These are phyloP conservation scores for Meteorus colon DNA, from an alignment of 2,888 invertebrate species.

Conservation along the genomic window DNA sequence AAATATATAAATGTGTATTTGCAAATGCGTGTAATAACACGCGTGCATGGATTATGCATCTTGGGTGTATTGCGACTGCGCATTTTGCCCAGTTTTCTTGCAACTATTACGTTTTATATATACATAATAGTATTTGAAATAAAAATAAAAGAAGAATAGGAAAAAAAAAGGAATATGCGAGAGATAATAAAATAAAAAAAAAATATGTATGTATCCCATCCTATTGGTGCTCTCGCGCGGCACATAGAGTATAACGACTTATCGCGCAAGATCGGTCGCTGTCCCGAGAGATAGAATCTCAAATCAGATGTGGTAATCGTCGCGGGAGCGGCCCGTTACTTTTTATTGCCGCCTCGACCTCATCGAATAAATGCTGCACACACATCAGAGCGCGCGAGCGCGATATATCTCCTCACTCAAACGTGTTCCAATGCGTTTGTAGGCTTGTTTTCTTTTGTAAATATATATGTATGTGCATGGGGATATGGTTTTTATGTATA, in stretches of 20 bases:
- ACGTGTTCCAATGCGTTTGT: background rate
- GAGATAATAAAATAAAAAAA: conserved; percentile 13
- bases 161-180: background rate
- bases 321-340: conserved; percentile 57
- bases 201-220: conserved; percentile 38
- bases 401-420: conserved; percentile 17
- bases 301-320: conserved; percentile 59
- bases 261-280: conserved; percentile 38
- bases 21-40: conserved; percentile 34
- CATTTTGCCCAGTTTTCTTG: background rate
- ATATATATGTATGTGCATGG: background rate
- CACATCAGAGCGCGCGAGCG: conserved; percentile 19
- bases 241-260: conserved; percentile 37
- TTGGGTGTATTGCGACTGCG: background rate
- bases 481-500: background rate
- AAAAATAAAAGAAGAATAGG: background rate
- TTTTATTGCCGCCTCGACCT: conserved; percentile 55
- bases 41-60: background rate
- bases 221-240: conserved; percentile 23
- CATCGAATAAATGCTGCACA: conserved; percentile 45
- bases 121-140: conserved; percentile 14
- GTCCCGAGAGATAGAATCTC: conserved; percentile 52
- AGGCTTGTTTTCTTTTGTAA: background rate
- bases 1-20: background rate
- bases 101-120: conserved; percentile 30